These are phyloP conservation scores for Bos taurus DNA, from an alignment of 2,113 vertebrate genomes.

Conservation along the genomic window DNA sequence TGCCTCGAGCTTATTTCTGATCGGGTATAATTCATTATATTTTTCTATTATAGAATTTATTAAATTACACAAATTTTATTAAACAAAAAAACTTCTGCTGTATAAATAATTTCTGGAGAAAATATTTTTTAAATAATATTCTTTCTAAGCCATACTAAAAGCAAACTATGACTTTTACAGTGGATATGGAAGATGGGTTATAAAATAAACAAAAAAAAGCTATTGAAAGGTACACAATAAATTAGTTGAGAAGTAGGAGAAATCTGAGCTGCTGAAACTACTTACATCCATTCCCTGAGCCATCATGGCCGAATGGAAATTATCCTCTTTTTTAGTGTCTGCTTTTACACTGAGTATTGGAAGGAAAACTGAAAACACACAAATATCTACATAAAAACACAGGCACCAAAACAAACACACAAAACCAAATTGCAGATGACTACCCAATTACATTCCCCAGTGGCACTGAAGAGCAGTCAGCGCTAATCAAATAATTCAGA, in stretches of 20 bases:
- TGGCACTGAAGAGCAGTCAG: constrained; percentile 28
- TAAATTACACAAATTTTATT: constrained; percentile 29
- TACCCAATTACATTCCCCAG: constrained; percentile 41
- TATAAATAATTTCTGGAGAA: background rate
- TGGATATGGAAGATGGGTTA: background rate
- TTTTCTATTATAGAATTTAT: constrained; percentile 51
- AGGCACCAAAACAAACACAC: constrained; percentile 43
- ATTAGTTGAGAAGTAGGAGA: background rate
- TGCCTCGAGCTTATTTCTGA: constrained; percentile 12
- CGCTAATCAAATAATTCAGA: constrained; percentile 56
- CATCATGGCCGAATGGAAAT: background rate
- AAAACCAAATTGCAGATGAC: constrained; percentile 36
- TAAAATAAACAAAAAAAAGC: constrained; percentile 17
- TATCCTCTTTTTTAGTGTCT: constrained; percentile 5
- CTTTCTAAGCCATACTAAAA: constrained; percentile 28
- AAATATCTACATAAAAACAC: constrained; percentile 47
- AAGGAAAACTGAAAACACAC: constrained; percentile 35
- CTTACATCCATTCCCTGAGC: background rate
- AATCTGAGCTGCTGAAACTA: background rate
- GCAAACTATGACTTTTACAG: constrained; percentile 39
- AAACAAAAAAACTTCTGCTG: constrained; percentile 16
- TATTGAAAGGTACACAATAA: background rate
- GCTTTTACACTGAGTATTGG: background rate
- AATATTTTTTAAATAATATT: constrained; percentile 26
- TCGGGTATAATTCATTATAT: constrained; percentile 33